A percentile compares a stretch with the other conserved stretches of the same genome.
These are phyloP conservation scores for Acrobasis suavella DNA, from an alignment of 2,888 invertebrate genomes.

Conservation along the genomic window DNA sequence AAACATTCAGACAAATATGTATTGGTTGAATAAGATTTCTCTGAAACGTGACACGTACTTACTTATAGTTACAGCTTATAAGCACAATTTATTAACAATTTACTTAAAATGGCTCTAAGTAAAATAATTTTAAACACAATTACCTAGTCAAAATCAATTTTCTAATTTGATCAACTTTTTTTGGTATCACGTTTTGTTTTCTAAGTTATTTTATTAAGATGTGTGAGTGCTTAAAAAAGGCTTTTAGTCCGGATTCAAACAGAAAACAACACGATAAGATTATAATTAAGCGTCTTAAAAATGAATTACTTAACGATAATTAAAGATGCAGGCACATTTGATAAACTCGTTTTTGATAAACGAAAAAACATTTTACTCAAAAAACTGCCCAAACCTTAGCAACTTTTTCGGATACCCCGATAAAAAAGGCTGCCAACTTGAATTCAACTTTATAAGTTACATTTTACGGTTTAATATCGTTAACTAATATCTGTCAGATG, in stretches of 20 bases:
- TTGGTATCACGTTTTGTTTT: no score
- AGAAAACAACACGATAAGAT: neutral
- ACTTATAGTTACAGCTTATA: no score
- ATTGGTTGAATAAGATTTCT: no score
- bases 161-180: no score
- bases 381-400: conserved; percentile 49
- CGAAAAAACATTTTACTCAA: conserved; percentile 34
- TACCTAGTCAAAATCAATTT: no score
- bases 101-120: no score
- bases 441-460: conserved; percentile 31
- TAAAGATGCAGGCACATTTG: neutral
- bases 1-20: no score
- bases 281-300: conserved; percentile 17
- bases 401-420: conserved; percentile 1
- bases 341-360: conserved; percentile 6
- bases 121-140: no score
- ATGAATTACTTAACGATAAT: conserved; percentile 10
- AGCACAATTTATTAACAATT: no score
- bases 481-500: conserved; percentile 57
- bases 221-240: neutral
- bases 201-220: no score
- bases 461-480: conserved; percentile 38
- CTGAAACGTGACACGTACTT: no score
- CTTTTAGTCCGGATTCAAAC: neutral
- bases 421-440: neutral